Evolutionary conservation across 2,888 invertebrate species (phyloP).

Genomic region (Apodemia hepburni): DNA sequence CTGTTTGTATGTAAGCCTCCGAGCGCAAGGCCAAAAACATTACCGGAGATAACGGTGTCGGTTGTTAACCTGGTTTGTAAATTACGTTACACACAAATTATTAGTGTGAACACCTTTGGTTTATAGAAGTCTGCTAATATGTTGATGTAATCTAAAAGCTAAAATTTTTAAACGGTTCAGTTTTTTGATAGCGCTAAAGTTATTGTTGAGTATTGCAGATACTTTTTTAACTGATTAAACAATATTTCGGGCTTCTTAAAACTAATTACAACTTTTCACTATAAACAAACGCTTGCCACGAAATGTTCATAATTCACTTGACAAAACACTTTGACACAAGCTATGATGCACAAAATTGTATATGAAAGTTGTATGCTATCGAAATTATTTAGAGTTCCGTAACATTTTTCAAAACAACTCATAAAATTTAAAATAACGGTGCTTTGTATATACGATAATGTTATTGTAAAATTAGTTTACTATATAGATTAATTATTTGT

Average conservation of each 20-base stretch:
- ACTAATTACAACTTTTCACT: neutral
- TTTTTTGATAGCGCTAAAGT: too few relatives aligned
- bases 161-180: neutral
- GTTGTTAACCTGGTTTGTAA: constrained; percentile 79
- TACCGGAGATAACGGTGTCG: constrained; percentile 75
- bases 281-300: neutral
- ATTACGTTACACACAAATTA: constrained; percentile 43
- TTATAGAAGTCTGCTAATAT: constrained; percentile 46
- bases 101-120: constrained; percentile 50
- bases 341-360: neutral
- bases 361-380: neutral
- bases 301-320: neutral
- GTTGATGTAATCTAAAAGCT: neutral
- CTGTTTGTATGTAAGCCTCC: constrained; percentile 70
- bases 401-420: neutral
- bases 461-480: too few relatives aligned
- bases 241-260: constrained; percentile 5
- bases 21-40: constrained; percentile 70
- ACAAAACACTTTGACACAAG: neutral
- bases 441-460: too few relatives aligned
- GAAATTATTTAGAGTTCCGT: neutral
- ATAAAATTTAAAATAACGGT: too few relatives aligned
- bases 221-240: neutral
- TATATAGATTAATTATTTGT: too few relatives aligned
- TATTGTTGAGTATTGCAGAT: neutral